phyloP scores from a whole-genome alignment of 1,140 invertebrate genomes.

The Trialeurodes vaporariorum region DNA sequence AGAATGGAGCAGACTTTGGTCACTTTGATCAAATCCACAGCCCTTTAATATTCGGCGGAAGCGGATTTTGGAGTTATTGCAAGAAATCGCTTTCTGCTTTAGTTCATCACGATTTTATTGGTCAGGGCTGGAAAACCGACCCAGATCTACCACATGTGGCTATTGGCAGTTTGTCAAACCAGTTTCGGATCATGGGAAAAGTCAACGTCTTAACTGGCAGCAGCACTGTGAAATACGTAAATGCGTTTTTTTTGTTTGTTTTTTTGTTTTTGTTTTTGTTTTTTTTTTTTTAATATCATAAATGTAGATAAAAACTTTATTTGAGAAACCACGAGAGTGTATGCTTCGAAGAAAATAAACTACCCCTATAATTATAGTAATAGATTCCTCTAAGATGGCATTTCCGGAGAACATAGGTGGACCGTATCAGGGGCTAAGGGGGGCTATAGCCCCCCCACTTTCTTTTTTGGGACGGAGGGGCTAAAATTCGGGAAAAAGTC shows the following conservation, averaged over 20 bases:
- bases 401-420: too few relatives aligned
- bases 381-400: too few relatives aligned
- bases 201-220: constrained; percentile 38
- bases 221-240: constrained; percentile 45
- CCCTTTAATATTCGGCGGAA: constrained; percentile 43
- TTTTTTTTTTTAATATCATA: too few relatives aligned
- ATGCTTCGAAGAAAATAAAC: too few relatives aligned
- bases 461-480: too few relatives aligned
- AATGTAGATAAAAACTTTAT: too few relatives aligned
- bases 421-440: too few relatives aligned
- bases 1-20: constrained; percentile 77
- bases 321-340: too few relatives aligned
- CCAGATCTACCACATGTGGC: constrained; percentile 41
- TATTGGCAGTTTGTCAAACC: constrained; percentile 43
- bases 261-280: too few relatives aligned
- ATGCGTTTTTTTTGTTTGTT: constrained; percentile 2
- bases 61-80: constrained; percentile 36
- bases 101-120: constrained; percentile 30
- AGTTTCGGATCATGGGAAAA: constrained; percentile 41
- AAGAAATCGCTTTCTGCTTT: constrained; percentile 13
- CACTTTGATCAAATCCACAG: constrained; percentile 67
- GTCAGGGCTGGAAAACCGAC: constrained; percentile 29
- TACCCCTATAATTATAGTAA: too few relatives aligned
- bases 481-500: too few relatives aligned
- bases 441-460: too few relatives aligned